Evolutionary conservation across 2,888 invertebrate species (phyloP).

Genomic region (Syritta pipiens): DNA sequence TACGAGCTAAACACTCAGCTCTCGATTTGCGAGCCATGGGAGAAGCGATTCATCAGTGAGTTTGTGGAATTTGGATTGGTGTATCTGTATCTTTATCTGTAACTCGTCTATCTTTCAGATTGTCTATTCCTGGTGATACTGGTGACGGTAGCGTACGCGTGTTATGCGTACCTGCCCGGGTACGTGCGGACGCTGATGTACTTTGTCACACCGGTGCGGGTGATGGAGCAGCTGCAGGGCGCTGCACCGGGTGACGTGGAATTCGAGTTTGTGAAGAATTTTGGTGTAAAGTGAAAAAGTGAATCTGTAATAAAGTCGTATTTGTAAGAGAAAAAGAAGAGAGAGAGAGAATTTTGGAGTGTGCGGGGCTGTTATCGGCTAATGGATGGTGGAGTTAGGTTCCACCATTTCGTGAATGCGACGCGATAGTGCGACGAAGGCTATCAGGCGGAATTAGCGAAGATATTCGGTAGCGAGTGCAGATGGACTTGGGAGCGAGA

Average conservation of each 20-base stretch:
- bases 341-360: no score
- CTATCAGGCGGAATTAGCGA: no score
- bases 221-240: constrained; percentile 1
- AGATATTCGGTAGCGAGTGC: no score
- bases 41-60: constrained; percentile 40
- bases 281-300: not conserved
- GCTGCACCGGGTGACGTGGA: not conserved
- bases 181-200: constrained; percentile 19
- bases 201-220: constrained; percentile 13
- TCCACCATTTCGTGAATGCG: no score
- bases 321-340: no score
- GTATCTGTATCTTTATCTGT: constrained; percentile 8
- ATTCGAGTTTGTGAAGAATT: not conserved
- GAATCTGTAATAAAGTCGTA: no score
- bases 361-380: no score
- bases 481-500: no score
- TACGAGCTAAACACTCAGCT: constrained; percentile 42
- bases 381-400: no score
- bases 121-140: constrained; percentile 16
- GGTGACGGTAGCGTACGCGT: constrained; percentile 11
- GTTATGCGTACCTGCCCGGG: constrained; percentile 22
- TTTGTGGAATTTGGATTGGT: not conserved
- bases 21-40: constrained; percentile 38
- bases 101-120: constrained; percentile 31
- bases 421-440: no score